Base-by-base conservation (phyloP, 2,888 invertebrate genomes). In the Parthenolecanium corni region DNA sequence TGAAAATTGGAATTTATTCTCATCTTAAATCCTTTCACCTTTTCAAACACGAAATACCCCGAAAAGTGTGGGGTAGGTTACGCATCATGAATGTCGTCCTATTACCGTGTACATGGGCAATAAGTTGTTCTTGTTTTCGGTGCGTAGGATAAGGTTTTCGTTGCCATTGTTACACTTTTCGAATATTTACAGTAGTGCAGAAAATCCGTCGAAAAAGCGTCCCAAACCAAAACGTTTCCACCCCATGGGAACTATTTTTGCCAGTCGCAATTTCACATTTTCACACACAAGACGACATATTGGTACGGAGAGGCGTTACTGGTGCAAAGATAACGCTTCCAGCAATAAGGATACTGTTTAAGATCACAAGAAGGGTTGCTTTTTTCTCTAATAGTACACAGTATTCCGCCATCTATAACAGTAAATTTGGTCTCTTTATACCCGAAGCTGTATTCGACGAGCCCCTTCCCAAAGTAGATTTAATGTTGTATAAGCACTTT, bases 211-310 rank as follows among this genome's bases (percentile, higher is more conserved):
- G 57, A 57, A 57, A 57, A 44, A 23, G 42, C 57, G 25, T 44
- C 25, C 24, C 57, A 23, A 42, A 46, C 42, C 46, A 42, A 44
- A 46, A 42, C 44, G 46, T 44, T 25, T n/a, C 24, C 44, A 23
- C 25, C 57, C 57, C 57, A 57, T 46, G 57, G 57, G 57, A 57
- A 57, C 57, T 57, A 57, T 57, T 57, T n/a, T 57, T 46, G 44
- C 25, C 24, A 44, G 57, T 57, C 20, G 44, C 18, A 42, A 42
- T 44, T 57, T 57, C 9, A 31, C 44, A 25, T 42, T 44, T 57
- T 57, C n/a, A 31, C 23, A 57, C 57, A 46, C 25, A n/a, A n/a
- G n/a, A 31, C 46, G 44, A 57, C 57, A 57, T 57, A 57, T 57
- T 57, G 57, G 57, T 57, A 21, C 9, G 31, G 31, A 31, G 46